Evolutionary conservation across 2,888 invertebrate species (phyloP), one percentile per base, ranked within the genome.

Genomic region (Xanthorhoe designata): DNA sequence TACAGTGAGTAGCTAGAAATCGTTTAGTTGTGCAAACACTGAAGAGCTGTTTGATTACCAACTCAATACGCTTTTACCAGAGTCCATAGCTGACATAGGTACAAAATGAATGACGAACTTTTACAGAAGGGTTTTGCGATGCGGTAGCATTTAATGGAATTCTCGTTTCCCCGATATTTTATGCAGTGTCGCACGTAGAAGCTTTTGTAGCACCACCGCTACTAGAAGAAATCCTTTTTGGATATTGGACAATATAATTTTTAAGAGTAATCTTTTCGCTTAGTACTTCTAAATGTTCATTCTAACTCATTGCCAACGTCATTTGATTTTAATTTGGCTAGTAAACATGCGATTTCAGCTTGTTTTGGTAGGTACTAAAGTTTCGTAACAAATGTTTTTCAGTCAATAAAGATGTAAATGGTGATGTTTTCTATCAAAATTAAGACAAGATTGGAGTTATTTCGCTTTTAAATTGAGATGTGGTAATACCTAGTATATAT

Each of bases 31-130:
- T 53, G 29, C 53, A 49, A 61, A 61, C 61, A 49, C 32, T 47
- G 53, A 29, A 54, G 35, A 53, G 61, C 32, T 61, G 61, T 61
- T 61, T 45, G 54, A 61, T 61, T 61, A 61, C 47, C 13, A 53
- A 61, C 47, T 53, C 61, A 54, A 45, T 47, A 54, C 35, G 54
- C 52, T 17, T 53, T 47, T 32, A 53, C 17, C 13, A 53, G 32
- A 53, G 45, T 60, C 29, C 18, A 60, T 47, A 53, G 53, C 29
- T 8, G 13, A 47, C 38, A 32, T 47, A 61, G n/a, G n/a, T 53
- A 32, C 35, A 38, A 38, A 50, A 61, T 55, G 35, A 55, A 61
- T 50, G 38, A 54, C 54, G 55, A 38, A 50, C 49, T 51, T 54
- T 50, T 45, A 24, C 24, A 24, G 19, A 50, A 55, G 49, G 35